Percentiles rank a stretch among this genome's conserved stretches.
Conservation (phyloP, 2,888 invertebrate genomes). For the Cordylochernes scorpioides region DNA sequence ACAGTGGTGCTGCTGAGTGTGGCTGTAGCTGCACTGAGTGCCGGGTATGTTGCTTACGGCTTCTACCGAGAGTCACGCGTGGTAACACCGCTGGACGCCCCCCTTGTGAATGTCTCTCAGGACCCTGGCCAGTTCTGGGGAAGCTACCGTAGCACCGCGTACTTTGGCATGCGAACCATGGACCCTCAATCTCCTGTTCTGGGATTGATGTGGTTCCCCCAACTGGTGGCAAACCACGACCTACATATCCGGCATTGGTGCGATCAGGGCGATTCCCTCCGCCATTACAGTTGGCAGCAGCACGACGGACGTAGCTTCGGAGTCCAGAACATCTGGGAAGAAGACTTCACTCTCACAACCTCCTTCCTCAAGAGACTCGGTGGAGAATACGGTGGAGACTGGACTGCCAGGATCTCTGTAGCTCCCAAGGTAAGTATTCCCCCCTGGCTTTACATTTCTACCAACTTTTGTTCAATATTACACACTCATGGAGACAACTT, state of each 20-base stretch:
- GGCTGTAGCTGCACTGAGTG: too few relatives aligned
- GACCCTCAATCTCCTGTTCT: conserved; percentile 63
- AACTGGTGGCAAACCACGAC: conserved; percentile 17
- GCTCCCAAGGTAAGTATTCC: conserved; percentile 26
- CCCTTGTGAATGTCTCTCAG: too few relatives aligned
- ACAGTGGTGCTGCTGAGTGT: too few relatives aligned
- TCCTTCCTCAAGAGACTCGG: conserved; percentile 61
- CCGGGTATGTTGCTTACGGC: too few relatives aligned
- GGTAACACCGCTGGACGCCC: too few relatives aligned
- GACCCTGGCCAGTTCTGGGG: conserved; percentile 80
- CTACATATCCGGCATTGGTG: conserved; percentile 49
- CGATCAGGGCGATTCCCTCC: conserved; percentile 52
- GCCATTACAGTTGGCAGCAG: conserved; percentile 60
- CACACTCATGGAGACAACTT: too few relatives aligned
- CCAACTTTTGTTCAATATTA: too few relatives aligned
- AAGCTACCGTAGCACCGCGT: conserved; percentile 56
- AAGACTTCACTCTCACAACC: conserved; percentile 44
- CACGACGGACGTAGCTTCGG: conserved; percentile 85
- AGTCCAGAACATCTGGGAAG: conserved; percentile 58
- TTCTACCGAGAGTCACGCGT: too few relatives aligned
- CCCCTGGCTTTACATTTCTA: too few relatives aligned
- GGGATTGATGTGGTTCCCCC: conserved; percentile 90
- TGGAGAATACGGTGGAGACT: conserved; percentile 61
- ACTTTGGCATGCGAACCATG: conserved; percentile 68
- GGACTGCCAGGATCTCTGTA: conserved; percentile 57